A percentile compares a stretch with the other conserved stretches of the same genome.
Conservation (phyloP, 2,797 vertebrate species). For the Apodemus agrarius region DNA sequence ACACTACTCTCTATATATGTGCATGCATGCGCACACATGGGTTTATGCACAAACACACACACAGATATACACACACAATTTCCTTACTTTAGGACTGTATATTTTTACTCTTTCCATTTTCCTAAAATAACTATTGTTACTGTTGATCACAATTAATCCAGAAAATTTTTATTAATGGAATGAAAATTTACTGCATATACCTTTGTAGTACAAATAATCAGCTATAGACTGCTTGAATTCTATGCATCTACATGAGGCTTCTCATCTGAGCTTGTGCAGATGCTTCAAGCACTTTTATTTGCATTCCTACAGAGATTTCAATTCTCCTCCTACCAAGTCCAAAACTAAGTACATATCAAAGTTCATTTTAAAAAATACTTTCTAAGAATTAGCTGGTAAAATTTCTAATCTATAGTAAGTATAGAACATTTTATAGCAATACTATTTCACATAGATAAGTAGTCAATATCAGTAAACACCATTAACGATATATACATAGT, state of each 20-base stretch:
- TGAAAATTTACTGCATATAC: not conserved
- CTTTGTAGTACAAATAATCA: slow-evolving; percentile 20
- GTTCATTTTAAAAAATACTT: not conserved
- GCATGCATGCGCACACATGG: not conserved
- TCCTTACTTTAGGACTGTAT: not conserved
- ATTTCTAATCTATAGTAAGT: not conserved
- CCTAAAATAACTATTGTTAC: slow-evolving; percentile 33
- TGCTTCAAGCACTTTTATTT: not conserved
- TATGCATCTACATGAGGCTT: not conserved
- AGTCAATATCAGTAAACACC: not conserved
- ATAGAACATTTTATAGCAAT: not conserved
- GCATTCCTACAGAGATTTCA: not conserved
- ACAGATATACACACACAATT: not conserved
- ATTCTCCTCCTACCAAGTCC: not conserved
- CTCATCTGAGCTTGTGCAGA: not conserved
- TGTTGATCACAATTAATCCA: not conserved
- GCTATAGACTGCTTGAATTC: not conserved
- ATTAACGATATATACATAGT: not conserved
- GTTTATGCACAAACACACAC: too few species aligned
- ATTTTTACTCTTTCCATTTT: not conserved
- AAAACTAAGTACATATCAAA: not conserved
- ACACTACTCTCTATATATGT: not conserved
- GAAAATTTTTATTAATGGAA: not conserved
- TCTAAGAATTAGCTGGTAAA: not conserved
- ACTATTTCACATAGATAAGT: not conserved